Evolutionary conservation across 2,888 invertebrate genomes (phyloP), one percentile per base, ranked within the genome.

Genomic region (Phania funesta): DNA sequence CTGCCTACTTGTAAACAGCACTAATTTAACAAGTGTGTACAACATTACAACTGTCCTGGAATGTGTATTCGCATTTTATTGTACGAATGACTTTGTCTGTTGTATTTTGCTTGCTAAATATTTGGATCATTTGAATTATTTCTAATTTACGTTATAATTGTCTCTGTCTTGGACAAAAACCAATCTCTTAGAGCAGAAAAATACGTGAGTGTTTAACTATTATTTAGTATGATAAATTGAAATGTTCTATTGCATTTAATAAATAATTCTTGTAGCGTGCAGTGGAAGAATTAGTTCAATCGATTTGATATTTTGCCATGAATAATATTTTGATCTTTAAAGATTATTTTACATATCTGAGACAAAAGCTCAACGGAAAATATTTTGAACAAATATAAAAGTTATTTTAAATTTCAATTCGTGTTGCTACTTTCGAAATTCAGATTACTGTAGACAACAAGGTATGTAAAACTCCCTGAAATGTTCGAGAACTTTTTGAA

Each of bases 51-150:
- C 35, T 46, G 35, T 46, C 13, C 35, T 58, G 58, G 46, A 16
- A 67, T 20, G 9, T 46, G 29, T 29, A 7, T 56, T n/a, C 7
- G 9, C 9, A 64, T 74, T 46, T 35, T 41, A 62, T 38, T 44
- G 9, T 41, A 52, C 20, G 20, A 26, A 74, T 46, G 16, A 13
- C 56, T 26, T 58, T 32, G 74, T 56, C 32, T 52, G 32, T 54
- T 54, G 54, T 18, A 46, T 41, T 54, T 74, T 74, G 54, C 52
- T 64, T 65, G 35, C 48, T 46, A 35, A 8, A 64, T 32, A 32
- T 73, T 73, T 64, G 54, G n/a, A 44, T 54, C 44, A 64, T 64
- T 60, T 74, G 20, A 74, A 56, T 54, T 74, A 64, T 64, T 74
- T 54, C n/a, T 24, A 38, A 50, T 60, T 20, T 20, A 46, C n/a